Evolutionary conservation across 2,113 vertebrate species (phyloP).

Genomic region (Aegithalos caudatus): DNA sequence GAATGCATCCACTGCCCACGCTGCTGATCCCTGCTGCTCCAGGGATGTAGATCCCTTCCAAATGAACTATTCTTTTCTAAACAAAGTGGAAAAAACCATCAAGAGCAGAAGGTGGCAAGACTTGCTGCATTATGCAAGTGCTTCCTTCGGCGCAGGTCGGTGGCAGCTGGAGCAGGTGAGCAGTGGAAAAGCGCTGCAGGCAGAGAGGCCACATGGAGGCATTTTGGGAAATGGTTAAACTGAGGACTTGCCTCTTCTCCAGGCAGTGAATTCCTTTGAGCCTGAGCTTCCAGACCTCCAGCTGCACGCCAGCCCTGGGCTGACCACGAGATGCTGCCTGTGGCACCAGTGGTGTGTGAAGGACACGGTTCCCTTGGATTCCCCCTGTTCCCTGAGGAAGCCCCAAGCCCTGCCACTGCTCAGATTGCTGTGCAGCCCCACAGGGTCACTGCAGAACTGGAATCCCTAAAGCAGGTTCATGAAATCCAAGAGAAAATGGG

Average conservation of each 20-base stretch:
- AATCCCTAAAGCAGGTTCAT: rapidly evolving
- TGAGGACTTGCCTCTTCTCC: not conserved
- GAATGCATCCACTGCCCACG: not conserved
- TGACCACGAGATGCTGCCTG: rapidly evolving
- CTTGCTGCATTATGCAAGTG: not conserved
- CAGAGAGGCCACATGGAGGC: rapidly evolving
- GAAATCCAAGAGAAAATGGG: rapidly evolving
- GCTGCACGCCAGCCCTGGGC: not conserved
- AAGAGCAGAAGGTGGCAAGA: not conserved
- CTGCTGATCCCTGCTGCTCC: not conserved
- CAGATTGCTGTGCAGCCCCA: not conserved
- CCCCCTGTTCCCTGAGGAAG: not conserved
- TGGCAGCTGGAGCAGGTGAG: not conserved
- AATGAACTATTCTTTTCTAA: not conserved
- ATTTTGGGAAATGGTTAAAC: not conserved
- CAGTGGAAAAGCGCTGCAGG: not conserved
- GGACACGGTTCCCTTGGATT: rapidly evolving
- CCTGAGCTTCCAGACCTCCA: not conserved
- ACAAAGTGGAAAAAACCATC: not conserved
- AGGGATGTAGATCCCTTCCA: not conserved
- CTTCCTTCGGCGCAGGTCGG: not conserved
- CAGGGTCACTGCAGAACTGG: not conserved
- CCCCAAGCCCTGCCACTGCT: not conserved
- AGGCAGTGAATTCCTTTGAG: not conserved
- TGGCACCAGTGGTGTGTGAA: not conserved